Base-by-base conservation (phyloP, 2,888 invertebrate species). In the Cerceris ruficornis region DNA sequence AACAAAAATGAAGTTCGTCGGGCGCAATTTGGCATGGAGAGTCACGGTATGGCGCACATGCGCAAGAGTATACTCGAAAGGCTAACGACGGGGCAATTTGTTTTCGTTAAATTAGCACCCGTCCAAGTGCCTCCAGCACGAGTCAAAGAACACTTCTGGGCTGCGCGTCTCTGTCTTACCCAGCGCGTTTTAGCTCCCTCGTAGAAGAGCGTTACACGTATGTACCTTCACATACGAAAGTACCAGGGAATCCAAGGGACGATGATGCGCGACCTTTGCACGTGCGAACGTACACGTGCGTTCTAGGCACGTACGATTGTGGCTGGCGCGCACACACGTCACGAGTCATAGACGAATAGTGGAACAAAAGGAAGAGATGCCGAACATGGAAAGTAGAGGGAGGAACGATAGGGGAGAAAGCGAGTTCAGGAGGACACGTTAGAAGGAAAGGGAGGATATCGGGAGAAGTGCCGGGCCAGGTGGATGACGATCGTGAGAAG, bases 71-170 rank as follows among this genome's bases (percentile, higher is more conserved):
- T 62, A 69, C 69, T 71, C 43, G 75, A 69, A 60, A 73, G 72
- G 75, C 67, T 80, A 74, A 77, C 71, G 76, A 67, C 69, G 71
- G 72, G 55, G 67, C 73, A 75, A 78, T 81, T 69, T 74, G 71
- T 81, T 80, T 80, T 75, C 72, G 75, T 75, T 78, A 75, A 78
- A 80, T 80, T 80, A 80, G 78, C 70, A 28, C 54, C 49, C 64
- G 60, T 49, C 68, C 67, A 69, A 72, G 72, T 73, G 71, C 66
- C 66, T 62, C 54, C 46, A 65, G 62, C 60, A 59, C 43, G 59
- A 59, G 66, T 78, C 75, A 78, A 78, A 80, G 68, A 62, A 68
- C 68, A 49, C 50, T 58, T 55, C 49, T 41, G 13, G 7, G 5
- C 2, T 60, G 17, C 52, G 39, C 8, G 64, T 52, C 11, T 52